Evolutionary conservation across 2,113 vertebrate species (phyloP).

Genomic region (Lota lota): DNA sequence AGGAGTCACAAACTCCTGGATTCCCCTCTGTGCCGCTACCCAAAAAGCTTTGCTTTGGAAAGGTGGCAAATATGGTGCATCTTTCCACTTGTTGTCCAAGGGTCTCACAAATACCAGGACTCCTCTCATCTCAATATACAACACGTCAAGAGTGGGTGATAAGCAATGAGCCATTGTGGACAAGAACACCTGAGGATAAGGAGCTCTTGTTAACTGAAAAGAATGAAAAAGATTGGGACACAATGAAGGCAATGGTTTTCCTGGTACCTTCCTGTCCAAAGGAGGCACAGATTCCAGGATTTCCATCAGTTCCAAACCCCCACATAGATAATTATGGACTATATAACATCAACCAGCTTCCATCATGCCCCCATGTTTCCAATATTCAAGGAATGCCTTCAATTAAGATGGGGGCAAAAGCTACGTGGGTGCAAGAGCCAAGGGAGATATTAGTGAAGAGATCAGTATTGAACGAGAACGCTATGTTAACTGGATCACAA

Average conservation of each 20-base stretch:
- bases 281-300: conserved; percentile 25
- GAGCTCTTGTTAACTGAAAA: not conserved
- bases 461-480: not conserved
- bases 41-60: conserved; percentile 13
- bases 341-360: conserved; percentile 24
- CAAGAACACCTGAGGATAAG: conserved; percentile 19
- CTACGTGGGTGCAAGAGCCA: conserved; percentile 23
- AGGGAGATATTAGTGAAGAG: conserved; percentile 18
- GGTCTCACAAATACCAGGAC: conserved; percentile 41
- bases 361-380: conserved; percentile 27
- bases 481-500: conserved; percentile 13
- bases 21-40: conserved; percentile 38
- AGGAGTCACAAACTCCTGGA: conserved; percentile 32
- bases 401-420: conserved; percentile 8
- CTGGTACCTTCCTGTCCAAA: conserved; percentile 46
- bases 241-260: conserved; percentile 38
- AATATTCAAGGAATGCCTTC: conserved; percentile 40
- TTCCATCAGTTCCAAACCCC: conserved; percentile 35
- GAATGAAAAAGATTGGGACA: conserved; percentile 12
- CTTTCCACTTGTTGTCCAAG: conserved; percentile 27
- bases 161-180: conserved; percentile 22
- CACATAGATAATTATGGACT: not conserved
- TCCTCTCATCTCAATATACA: conserved; percentile 28
- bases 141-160: conserved; percentile 31
- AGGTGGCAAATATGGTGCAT: conserved; percentile 32